These are phyloP conservation scores for Dendrophyllia cribrosa DNA, from an alignment of 64 coral and sea anemone genomes.

Conservation along the genomic window DNA sequence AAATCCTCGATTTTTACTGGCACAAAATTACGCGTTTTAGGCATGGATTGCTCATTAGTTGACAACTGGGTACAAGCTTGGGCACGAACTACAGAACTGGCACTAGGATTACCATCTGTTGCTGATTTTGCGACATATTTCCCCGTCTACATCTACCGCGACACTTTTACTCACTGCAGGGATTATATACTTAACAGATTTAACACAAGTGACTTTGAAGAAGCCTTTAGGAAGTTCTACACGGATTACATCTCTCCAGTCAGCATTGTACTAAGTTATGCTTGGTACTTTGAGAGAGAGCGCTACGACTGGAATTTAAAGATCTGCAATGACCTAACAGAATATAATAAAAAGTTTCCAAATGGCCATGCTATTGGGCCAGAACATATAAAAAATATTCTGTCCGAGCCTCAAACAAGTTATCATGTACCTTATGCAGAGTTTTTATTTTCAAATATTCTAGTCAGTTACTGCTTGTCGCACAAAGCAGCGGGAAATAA, in stretches of 20 bases:
- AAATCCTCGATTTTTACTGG: conserved; percentile 38
- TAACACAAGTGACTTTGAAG: conserved; percentile 50
- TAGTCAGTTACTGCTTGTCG: conserved; percentile 49
- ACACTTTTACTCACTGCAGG: conserved; percentile 47
- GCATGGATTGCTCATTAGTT: neutral
- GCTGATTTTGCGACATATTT: conserved; percentile 26
- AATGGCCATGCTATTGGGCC: neutral
- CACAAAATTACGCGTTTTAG: conserved; percentile 23
- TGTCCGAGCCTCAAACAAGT: conserved; percentile 49
- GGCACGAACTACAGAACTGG: conserved; percentile 28
- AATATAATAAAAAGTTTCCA: conserved; percentile 52
- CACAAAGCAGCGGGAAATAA: conserved; percentile 19
- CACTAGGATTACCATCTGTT: conserved; percentile 42
- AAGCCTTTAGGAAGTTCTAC: conserved; percentile 60
- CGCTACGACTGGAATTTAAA: conserved; percentile 62
- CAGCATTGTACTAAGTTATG: conserved; percentile 41
- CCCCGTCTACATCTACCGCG: conserved; percentile 13
- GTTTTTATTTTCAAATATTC: neutral
- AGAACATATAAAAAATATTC: conserved; percentile 7
- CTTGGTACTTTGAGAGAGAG: conserved; percentile 67
- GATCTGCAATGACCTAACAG: conserved; percentile 17
- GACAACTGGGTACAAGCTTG: neutral
- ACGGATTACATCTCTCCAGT: conserved; percentile 27
- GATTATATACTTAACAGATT: conserved; percentile 44
- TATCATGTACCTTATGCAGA: conserved; percentile 25